These are phyloP conservation scores for Bombyx huttoni DNA, from an alignment of 2,888 invertebrate genomes.

Conservation along the genomic window DNA sequence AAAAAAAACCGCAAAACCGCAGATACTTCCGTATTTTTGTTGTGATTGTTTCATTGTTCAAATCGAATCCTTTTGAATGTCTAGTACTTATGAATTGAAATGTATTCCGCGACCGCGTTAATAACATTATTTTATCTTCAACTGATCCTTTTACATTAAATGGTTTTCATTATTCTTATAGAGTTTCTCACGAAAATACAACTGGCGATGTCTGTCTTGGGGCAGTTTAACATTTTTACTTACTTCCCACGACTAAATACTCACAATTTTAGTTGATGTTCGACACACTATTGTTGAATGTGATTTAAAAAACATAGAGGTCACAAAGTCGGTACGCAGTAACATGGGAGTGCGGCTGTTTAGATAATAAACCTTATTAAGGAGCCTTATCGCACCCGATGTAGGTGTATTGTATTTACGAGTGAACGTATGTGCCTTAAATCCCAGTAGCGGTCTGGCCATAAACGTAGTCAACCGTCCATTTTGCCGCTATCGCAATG, in stretches of 20 bases:
- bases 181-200: conserved; percentile 13
- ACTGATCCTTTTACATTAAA: background rate
- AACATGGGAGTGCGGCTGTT: conserved; percentile 33
- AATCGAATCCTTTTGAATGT: conserved; percentile 12
- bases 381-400: conserved; percentile 43
- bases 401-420: conserved; percentile 50
- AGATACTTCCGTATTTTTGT: conserved; percentile 41
- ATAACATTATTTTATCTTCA: background rate
- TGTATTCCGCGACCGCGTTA: conserved; percentile 1
- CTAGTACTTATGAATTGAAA: conserved; percentile 6
- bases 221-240: conserved; percentile 2
- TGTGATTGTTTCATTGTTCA: conserved; percentile 40
- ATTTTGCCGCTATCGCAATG: conserved; percentile 65
- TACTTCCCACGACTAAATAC: conserved; percentile 1
- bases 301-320: conserved; percentile 2
- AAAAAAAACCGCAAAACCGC: conserved; percentile 45
- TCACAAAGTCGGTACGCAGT: conserved; percentile 27
- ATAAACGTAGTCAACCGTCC: conserved; percentile 71
- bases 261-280: background rate
- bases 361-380: conserved; percentile 54
- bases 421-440: conserved; percentile 51
- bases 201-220: background rate
- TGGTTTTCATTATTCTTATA: conserved; percentile 9
- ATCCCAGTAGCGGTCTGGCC: conserved; percentile 54
- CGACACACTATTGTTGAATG: conserved; percentile 1